Percentiles rank a stretch among this genome's conserved stretches.
Evolutionary conservation across 2,797 vertebrate genomes (phyloP).

Genomic region (Dryobates pubescens): DNA sequence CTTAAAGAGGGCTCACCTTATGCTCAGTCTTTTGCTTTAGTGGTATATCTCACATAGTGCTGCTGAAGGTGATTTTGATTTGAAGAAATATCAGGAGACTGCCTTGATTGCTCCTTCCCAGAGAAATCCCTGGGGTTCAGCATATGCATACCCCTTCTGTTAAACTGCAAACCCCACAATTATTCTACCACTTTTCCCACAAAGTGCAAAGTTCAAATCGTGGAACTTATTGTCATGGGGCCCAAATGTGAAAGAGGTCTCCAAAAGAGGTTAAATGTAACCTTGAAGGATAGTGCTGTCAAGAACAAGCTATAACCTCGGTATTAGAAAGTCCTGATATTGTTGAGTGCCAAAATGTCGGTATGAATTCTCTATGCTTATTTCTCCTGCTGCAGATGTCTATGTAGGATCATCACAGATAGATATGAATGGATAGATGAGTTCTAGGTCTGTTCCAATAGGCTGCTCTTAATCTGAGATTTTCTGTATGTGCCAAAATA

Average conservation of each 20-base stretch:
- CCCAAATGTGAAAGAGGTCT: neutral
- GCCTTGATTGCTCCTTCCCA: neutral
- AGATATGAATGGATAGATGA: neutral
- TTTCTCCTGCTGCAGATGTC: neutral
- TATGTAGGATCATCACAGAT: neutral
- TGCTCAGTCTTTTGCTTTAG: neutral
- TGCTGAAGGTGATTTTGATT: slow-evolving; percentile 8
- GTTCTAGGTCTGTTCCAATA: neutral
- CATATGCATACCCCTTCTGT: neutral
- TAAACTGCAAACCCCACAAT: neutral
- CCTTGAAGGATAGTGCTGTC: neutral
- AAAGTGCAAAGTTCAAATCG: neutral
- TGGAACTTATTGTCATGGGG: neutral
- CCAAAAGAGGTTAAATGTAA: neutral
- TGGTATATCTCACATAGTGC: neutral
- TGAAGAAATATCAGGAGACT: neutral
- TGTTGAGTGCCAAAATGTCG: neutral
- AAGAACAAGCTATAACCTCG: neutral
- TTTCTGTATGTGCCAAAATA: neutral
- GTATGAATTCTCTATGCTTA: neutral
- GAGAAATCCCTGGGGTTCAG: neutral
- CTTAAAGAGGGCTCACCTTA: neutral
- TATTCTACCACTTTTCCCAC: neutral
- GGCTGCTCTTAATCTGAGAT: neutral
- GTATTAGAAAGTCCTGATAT: neutral